phyloP scores from a whole-genome alignment of 2,797 vertebrate species.

The Ptychobarbus kaznakovi region DNA sequence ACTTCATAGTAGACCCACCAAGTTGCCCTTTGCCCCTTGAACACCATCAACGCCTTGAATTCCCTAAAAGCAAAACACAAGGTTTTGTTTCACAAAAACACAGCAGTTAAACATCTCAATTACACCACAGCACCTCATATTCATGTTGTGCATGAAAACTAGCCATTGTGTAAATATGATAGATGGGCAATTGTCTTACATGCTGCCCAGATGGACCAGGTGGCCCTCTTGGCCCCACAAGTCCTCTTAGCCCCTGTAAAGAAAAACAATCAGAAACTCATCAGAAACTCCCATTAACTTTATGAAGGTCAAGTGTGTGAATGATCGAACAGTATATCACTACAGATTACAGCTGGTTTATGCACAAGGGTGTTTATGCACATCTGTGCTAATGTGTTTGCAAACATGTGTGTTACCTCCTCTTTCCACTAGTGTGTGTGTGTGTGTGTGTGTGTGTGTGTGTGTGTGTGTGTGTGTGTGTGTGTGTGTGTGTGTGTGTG shows the following conservation, averaged over 20 bases:
- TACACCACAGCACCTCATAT: background rate
- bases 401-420: background rate
- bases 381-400: background rate
- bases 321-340: background rate
- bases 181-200: slow-evolving; percentile 74
- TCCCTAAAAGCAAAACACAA: slow-evolving; percentile 74
- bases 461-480: slow-evolving; percentile 31
- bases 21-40: slow-evolving; percentile 88
- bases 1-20: slow-evolving; percentile 72
- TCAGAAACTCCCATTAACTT: slow-evolving; percentile 13
- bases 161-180: slow-evolving; percentile 49
- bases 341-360: slow-evolving; percentile 20
- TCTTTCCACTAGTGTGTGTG: slow-evolving; percentile 46
- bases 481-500: slow-evolving; percentile 59
- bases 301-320: background rate
- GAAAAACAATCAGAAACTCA: slow-evolving; percentile 38
- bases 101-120: background rate
- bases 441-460: slow-evolving; percentile 59
- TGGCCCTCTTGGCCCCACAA: slow-evolving; percentile 84
- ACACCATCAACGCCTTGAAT: slow-evolving; percentile 82
- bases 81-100: background rate
- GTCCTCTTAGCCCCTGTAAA: slow-evolving; percentile 85
- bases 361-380: slow-evolving; percentile 30
- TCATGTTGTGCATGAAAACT: background rate
- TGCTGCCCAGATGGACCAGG: slow-evolving; percentile 82